Base-by-base conservation (phyloP, 2,113 vertebrate species). In the Canis aureus region DNA sequence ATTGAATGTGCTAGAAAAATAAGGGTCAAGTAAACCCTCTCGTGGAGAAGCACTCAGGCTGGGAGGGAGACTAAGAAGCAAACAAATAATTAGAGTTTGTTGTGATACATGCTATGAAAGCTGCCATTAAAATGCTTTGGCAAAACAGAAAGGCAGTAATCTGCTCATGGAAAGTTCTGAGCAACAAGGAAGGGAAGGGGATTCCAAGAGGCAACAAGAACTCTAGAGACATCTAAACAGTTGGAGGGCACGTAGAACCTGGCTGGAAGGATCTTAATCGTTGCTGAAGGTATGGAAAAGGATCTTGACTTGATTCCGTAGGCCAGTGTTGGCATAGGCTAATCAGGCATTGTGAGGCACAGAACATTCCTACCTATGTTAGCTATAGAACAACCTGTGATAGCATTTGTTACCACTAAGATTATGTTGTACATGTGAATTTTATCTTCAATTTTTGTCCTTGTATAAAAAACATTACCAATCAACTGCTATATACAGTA, bases 41-140 rank as follows among this genome's bases (percentile, higher is more conserved):
- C 1, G 0, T 5, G 22, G 38, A 32, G n/a, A 17, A 32, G 27
- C 0, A 9, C 51, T 76, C 17, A 60, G 11, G 10, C 5, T 1
- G 23, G 19, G 29, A 78, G n/a, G 8, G n/a, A 59, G 78, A 27
- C 8, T 13, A 5, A n/a, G 8, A 7, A 27, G 78, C 16, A 85
- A 85, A 5, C 64, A 35, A 13, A 27, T 57, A 29, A 2, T 16
- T 11, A 55, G 55, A 64, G 67, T 11, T 51, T 79, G 8, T 19
- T 35, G 62, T 49, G 25, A 9, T 38, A 20, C 17, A 5, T 29
- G 20, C 2, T 53, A 13, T 64, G 2, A 73, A 78, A 86, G 53
- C 12, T 32, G 4, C 13, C 7, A 0, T 60, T 1, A 1, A 51
- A 81, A 69, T 9, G 27, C 38, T 35, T 11, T 11, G 35, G 73